These are phyloP conservation scores for Amazona guildingii DNA, from an alignment of 2,113 vertebrate species.

Conservation along the genomic window DNA sequence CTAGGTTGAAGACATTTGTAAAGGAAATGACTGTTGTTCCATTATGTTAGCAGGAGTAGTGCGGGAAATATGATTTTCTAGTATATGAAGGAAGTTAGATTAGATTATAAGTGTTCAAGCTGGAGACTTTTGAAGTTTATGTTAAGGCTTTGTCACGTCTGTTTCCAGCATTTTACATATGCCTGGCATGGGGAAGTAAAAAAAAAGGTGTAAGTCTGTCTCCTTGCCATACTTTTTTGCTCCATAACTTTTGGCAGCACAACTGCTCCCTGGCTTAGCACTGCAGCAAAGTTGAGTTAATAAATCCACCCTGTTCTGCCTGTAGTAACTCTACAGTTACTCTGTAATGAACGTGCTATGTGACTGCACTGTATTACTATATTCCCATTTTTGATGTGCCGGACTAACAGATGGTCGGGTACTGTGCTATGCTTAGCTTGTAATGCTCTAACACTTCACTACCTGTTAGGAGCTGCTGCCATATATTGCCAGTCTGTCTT, in stretches of 20 bases:
- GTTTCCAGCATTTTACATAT: not conserved
- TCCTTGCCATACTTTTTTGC: not conserved
- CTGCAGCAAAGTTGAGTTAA: not conserved
- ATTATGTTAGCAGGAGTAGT: not conserved
- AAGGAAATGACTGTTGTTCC: not conserved
- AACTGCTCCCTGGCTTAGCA: not conserved
- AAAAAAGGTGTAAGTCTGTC: not conserved
- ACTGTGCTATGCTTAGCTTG: not conserved
- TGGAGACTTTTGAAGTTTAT: not conserved
- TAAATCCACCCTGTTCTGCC: not conserved
- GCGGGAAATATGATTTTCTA: not conserved
- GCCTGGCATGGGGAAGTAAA: not conserved
- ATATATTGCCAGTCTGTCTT: accelerated
- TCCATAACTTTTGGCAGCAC: not conserved
- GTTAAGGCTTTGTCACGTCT: not conserved
- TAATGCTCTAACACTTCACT: not conserved
- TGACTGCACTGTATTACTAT: not conserved
- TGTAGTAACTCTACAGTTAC: not conserved
- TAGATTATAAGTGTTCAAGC: not conserved
- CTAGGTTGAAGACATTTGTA: not conserved
- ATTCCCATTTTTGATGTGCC: not conserved
- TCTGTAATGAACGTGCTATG: not conserved
- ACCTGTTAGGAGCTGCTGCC: not conserved
- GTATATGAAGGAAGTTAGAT: not conserved
- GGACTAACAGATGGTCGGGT: not conserved